Evolutionary conservation across 2,888 invertebrate species (phyloP), one percentile per base, ranked within the genome.

Genomic region (Meghimatium bilineatum): DNA sequence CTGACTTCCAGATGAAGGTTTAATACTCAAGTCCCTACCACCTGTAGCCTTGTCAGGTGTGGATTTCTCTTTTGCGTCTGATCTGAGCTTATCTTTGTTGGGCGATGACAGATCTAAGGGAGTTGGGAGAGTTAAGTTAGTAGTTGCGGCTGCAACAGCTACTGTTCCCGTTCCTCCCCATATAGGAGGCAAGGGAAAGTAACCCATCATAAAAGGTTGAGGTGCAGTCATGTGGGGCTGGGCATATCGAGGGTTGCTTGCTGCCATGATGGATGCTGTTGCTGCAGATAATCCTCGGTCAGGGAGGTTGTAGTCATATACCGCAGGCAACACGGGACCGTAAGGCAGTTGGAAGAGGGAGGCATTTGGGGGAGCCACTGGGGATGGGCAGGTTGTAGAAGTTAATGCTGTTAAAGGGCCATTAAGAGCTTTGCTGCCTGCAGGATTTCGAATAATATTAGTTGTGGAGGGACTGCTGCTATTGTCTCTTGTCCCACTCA

Each of bases 231-330:
- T 87, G 34, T 88, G 83, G 2, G 89, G 88, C 17, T 88, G 87
- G n/a, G 81, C 87, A 87, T 77, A 82, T 1, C 72, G 63, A 56
- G 83, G 44, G 63, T 72, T 86, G 74, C 81, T 80, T 32, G 86
- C 80, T 32, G 86, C 80, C 67, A 88, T 82, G 36, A 86, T 86
- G 32, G 89, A 69, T 5, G 86, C 76, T n/a, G 88, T 77, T 34
- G 87, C 85, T 2, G 74, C 49, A 12, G 90, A 88, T 32, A 92
- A 86, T 20, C 92, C 92, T 60, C 92, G 85, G 76, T 92, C 92
- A 34, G 92, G 92, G 32, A 91, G 87, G 80, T 87, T 90, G 85
- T 91, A 92, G 84, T 92, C 91, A 81, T 92, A 92, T 29, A 88
- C 86, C 12, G 87, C 74, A 32, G 88, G 84, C 49, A 88, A 87